Conservation (phyloP, 2,797 vertebrate genomes). For the Taenioides sp. region DNA sequence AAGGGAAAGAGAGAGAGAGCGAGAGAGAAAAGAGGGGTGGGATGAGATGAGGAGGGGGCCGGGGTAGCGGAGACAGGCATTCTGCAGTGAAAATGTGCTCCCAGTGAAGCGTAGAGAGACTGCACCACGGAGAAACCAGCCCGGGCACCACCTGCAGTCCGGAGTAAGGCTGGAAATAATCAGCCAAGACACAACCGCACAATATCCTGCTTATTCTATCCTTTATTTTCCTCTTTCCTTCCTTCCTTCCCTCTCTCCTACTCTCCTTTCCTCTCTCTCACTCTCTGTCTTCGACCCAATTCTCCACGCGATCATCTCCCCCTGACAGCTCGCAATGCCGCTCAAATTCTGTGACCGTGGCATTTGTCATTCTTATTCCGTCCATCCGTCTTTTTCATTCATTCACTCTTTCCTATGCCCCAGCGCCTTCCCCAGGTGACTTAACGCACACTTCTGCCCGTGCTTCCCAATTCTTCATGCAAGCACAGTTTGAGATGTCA, state of each 20-base stretch:
- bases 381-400: conserved; percentile 47
- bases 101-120: conserved; percentile 83
- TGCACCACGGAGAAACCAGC: conserved; percentile 76
- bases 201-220: conserved; percentile 53
- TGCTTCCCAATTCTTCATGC: conserved; percentile 19
- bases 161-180: conserved; percentile 58
- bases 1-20: conserved; percentile 39
- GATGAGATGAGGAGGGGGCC: conserved; percentile 5
- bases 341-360: conserved; percentile 29
- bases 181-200: conserved; percentile 72
- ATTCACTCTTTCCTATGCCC: conserved; percentile 36
- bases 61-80: conserved; percentile 64
- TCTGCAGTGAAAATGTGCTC: conserved; percentile 80
- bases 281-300: conserved; percentile 60
- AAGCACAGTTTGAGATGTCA: conserved; percentile 30
- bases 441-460: conserved; percentile 49
- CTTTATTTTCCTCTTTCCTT: conserved; percentile 35
- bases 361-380: conserved; percentile 41
- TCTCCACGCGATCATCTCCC: conserved; percentile 57
- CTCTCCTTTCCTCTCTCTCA: conserved; percentile 28
- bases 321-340: conserved; percentile 45
- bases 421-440: conserved; percentile 35
- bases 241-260: conserved; percentile 40
- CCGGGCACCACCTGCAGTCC: conserved; percentile 77
- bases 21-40: conserved; percentile 19